These are phyloP conservation scores for Rhagonycha lutea DNA, from an alignment of 2,888 invertebrate species.

Conservation along the genomic window DNA sequence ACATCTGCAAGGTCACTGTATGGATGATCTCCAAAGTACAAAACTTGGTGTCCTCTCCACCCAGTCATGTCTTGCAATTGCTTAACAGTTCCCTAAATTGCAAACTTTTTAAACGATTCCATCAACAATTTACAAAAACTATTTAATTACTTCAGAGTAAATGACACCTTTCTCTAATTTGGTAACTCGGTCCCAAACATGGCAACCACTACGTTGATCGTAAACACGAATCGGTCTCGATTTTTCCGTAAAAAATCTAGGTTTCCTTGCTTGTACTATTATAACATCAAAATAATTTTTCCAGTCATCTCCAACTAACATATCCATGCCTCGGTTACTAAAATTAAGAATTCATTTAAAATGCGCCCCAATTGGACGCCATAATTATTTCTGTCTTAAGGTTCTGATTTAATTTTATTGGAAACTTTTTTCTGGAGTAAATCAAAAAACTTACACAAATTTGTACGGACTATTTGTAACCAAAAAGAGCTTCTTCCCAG, in stretches of 20 bases:
- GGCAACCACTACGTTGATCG: conserved; percentile 78
- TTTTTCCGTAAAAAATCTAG: conserved; percentile 92
- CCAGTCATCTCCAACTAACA: conserved; percentile 88
- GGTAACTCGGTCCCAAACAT: conserved; percentile 90
- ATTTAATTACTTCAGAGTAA: conserved; percentile 80
- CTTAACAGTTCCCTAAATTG: conserved; percentile 82
- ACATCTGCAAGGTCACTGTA: conserved; percentile 97
- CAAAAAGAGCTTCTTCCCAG: conserved; percentile 87
- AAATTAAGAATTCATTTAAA: conserved; percentile 1
- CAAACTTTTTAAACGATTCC: neutral
- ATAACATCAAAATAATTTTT: conserved; percentile 90
- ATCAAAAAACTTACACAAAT: conserved; percentile 76
- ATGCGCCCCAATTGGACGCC: too few relatives aligned
- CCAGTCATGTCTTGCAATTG: conserved; percentile 90
- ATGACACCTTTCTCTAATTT: conserved; percentile 85
- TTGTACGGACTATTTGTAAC: conserved; percentile 96
- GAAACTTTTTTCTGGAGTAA: too few relatives aligned
- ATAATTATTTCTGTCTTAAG: too few relatives aligned
- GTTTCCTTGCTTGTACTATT: conserved; percentile 93
- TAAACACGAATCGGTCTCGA: conserved; percentile 89
- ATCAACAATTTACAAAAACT: conserved; percentile 2
- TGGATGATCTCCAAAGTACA: conserved; percentile 98
- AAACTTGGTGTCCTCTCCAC: conserved; percentile 88
- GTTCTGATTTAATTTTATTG: too few relatives aligned
- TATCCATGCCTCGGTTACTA: conserved; percentile 87